These are phyloP conservation scores for Palaemon carinicauda DNA, from an alignment of 1,140 invertebrate genomes.

Conservation along the genomic window DNA sequence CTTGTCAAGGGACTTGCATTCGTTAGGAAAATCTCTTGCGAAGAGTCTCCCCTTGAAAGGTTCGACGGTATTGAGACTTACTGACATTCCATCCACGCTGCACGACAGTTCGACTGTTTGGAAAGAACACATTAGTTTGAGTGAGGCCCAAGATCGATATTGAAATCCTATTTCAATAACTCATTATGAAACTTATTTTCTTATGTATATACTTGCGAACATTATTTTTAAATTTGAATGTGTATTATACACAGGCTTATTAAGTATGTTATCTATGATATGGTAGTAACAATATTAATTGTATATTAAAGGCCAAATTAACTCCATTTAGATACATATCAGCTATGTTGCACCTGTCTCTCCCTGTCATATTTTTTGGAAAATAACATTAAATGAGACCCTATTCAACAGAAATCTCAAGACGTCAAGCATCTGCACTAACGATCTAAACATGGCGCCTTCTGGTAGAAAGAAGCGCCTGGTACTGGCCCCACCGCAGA, in stretches of 20 bases:
- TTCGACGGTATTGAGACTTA: conserved; percentile 67
- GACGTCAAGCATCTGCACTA: conserved; percentile 57
- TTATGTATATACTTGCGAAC: too few relatives aligned
- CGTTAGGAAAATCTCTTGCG: conserved; percentile 64
- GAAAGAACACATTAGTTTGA: background rate
- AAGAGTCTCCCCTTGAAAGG: conserved; percentile 69
- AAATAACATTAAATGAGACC: too few relatives aligned
- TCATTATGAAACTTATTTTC: too few relatives aligned
- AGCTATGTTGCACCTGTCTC: background rate
- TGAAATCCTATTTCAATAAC: too few relatives aligned
- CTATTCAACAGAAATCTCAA: too few relatives aligned
- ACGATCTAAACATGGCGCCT: conserved; percentile 69
- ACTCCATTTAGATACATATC: too few relatives aligned
- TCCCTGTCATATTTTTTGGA: background rate
- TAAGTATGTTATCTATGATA: too few relatives aligned
- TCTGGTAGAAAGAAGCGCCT: conserved; percentile 68
- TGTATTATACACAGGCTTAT: too few relatives aligned
- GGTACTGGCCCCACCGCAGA: conserved; percentile 63
- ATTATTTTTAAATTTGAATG: too few relatives aligned
- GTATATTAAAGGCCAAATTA: too few relatives aligned
- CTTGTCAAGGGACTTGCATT: conserved; percentile 66
- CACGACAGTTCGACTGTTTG: conserved; percentile 69
- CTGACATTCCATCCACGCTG: conserved; percentile 65
- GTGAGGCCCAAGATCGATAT: too few relatives aligned
- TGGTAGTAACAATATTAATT: too few relatives aligned